Percentiles rank a stretch among this genome's conserved stretches.
Conservation (phyloP, 2,888 invertebrate species). For the Stegophylla sp. region DNA sequence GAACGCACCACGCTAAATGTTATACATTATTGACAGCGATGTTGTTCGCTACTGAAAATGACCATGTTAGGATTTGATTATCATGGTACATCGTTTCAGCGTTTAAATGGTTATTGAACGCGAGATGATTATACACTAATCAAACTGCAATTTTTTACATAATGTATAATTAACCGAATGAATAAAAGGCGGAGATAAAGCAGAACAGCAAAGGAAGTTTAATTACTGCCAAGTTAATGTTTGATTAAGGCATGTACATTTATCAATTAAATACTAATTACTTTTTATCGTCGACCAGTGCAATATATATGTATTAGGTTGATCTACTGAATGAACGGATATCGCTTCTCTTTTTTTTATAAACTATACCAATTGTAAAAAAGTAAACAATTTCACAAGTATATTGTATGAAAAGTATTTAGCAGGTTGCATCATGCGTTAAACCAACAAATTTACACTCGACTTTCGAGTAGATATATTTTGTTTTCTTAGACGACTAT, state of each 20-base stretch:
- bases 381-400: too few relatives aligned
- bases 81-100: neutral
- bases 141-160: neutral
- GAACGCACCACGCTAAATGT: neutral
- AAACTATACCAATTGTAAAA: too few relatives aligned
- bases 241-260: neutral
- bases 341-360: too few relatives aligned
- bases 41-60: constrained; percentile 7
- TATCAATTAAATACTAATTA: neutral
- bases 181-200: neutral
- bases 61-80: constrained; percentile 18
- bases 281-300: neutral
- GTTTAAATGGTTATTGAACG: neutral
- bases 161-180: constrained; percentile 18
- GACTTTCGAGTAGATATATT: too few relatives aligned
- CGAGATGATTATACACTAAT: neutral
- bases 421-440: too few relatives aligned
- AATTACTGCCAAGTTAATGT: neutral
- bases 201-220: neutral
- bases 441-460: too few relatives aligned
- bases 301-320: too few relatives aligned
- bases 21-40: neutral
- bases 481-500: too few relatives aligned
- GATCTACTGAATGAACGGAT: too few relatives aligned
- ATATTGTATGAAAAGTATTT: too few relatives aligned